Percentiles rank a stretch among this genome's conserved stretches.
Conservation (phyloP, 1,140 invertebrate species). For the Caenorhabditis brenneri region DNA sequence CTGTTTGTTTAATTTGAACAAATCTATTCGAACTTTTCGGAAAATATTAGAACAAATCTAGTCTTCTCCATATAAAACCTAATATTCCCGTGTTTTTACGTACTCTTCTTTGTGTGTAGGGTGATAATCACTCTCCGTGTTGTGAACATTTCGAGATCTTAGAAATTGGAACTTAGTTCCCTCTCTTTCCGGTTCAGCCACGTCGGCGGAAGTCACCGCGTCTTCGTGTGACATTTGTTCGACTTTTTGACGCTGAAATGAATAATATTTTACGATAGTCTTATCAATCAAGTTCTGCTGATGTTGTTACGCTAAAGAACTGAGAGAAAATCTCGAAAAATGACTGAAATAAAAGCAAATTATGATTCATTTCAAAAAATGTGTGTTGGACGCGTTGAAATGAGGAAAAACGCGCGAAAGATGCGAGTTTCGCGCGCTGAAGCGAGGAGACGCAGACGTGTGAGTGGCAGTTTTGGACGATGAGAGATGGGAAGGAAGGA, state of each 20-base stretch:
- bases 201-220: background rate
- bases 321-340: background rate
- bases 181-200: background rate
- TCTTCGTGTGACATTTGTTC: background rate
- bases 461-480: background rate
- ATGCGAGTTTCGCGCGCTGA: background rate
- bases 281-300: background rate
- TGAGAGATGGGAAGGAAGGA: background rate
- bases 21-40: background rate
- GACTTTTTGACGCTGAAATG: background rate
- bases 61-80: background rate
- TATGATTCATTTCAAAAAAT: background rate
- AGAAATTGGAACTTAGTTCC: background rate
- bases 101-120: background rate
- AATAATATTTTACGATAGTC: background rate
- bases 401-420: background rate
- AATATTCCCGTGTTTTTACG: background rate
- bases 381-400: background rate
- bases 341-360: background rate
- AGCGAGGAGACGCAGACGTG: background rate
- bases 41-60: background rate
- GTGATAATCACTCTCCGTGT: background rate
- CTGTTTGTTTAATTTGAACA: background rate
- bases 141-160: background rate
- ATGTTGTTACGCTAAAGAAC: background rate